Conservation (phyloP, 2,888 invertebrate species). For the Drosophila meridiana region DNA sequence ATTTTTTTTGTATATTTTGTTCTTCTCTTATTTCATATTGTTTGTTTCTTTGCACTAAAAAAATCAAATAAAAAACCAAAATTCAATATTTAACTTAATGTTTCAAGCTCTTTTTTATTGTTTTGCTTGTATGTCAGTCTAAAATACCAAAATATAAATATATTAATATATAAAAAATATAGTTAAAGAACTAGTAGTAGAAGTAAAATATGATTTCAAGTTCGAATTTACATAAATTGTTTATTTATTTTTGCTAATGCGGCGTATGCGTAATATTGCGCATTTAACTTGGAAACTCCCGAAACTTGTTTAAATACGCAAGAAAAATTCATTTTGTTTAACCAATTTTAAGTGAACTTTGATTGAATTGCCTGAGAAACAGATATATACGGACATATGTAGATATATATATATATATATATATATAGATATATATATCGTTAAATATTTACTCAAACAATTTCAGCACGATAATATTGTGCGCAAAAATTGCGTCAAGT, state of each 20-base stretch:
- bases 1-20: too few relatives aligned
- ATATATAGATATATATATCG: not conserved
- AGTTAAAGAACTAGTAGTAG: too few relatives aligned
- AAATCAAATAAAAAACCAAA: too few relatives aligned
- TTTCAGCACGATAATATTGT: not conserved
- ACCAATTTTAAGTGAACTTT: not conserved
- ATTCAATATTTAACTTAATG: too few relatives aligned
- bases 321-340: not conserved
- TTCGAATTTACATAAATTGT: not conserved
- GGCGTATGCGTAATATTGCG: slow-evolving; percentile 4
- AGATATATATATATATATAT: not conserved
- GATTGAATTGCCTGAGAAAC: not conserved
- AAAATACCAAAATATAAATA: too few relatives aligned
- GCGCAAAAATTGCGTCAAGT: slow-evolving; percentile 7
- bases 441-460: not conserved
- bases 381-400: not conserved
- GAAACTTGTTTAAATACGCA: not conserved
- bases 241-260: not conserved
- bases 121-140: too few relatives aligned
- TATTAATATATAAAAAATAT: too few relatives aligned
- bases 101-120: too few relatives aligned
- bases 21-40: too few relatives aligned
- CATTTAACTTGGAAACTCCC: not conserved
- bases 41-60: too few relatives aligned
- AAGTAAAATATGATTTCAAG: not conserved